Evolutionary conservation across 2,797 vertebrate genomes (phyloP), one percentile per base, ranked within the genome.

Genomic region (Leucoraja ocellata): DNA sequence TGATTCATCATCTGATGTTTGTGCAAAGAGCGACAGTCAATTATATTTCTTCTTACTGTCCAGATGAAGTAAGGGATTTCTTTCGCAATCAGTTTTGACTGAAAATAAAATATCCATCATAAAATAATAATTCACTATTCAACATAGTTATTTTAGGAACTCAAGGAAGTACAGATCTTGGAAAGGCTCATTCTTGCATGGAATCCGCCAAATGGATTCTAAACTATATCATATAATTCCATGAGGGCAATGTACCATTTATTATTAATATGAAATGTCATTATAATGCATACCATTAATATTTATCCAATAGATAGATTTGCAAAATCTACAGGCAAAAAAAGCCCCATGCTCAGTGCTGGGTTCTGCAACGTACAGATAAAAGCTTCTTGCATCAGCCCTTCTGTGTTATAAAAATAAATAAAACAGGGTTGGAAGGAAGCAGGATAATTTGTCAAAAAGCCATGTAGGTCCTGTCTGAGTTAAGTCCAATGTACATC

Each of bases 1-100:
- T 95, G 95, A 83, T 96, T 96, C 76, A 96, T 93, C 93, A 95
- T 94, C 94, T 96, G 95, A n/a, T 95, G 95, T 1, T 91, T 78
- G 86, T 18, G 93, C 93, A 96, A 93, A 68, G 61, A 94, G 84
- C 93, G 94, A 1, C 93, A 94, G 93, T 96, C 94, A 0, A 95
- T 13, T 0, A 94, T 58, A 2, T 94, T 94, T 90, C 94, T 94
- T 93, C 94, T 95, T 93, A 95, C 80, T 16, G 95, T 95, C 95
- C 96, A 96, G 81, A 95, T 94, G n/a, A 95, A 94, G 94, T 94
- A 94, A 0, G 95, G 93, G 0, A 76, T 93, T 93, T 96, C 94
- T 2, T 94, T 94, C 93, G 93, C 95, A 90, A 95, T 95, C 94
- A 95, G 80, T 94, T 95, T 94, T 93, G 95, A 95, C 94, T 96